Percentiles rank a stretch among this genome's conserved stretches.
Evolutionary conservation across 2,113 vertebrate genomes (phyloP).

Genomic region (Ochotona princeps): DNA sequence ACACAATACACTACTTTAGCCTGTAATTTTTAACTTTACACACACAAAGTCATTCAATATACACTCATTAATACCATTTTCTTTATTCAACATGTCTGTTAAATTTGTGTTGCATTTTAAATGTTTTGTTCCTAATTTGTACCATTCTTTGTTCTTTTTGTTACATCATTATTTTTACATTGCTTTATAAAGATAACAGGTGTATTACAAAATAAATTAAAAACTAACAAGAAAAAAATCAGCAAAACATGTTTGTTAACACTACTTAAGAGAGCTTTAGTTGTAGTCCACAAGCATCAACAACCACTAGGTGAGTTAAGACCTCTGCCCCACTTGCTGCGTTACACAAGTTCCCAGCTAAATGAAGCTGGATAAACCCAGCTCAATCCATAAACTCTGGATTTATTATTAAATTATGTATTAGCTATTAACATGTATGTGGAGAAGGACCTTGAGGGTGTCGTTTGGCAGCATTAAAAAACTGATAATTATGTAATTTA

Average conservation of each 20-base stretch:
- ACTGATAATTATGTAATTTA: background rate
- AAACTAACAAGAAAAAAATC: background rate
- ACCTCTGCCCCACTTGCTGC: background rate
- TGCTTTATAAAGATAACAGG: background rate
- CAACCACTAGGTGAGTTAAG: background rate
- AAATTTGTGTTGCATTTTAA: too few relatives aligned
- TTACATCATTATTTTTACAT: constrained; percentile 9
- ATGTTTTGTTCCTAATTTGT: background rate
- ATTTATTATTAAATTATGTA: background rate
- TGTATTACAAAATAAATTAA: background rate
- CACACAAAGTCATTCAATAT: background rate
- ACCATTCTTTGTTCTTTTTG: background rate
- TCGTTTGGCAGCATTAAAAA: background rate
- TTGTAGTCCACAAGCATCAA: background rate
- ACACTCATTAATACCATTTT: background rate
- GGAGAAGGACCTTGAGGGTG: too few relatives aligned
- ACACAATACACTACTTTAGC: background rate
- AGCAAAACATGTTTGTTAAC: background rate
- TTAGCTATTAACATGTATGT: background rate
- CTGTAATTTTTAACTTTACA: constrained; percentile 25
- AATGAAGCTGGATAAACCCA: background rate
- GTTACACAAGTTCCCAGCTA: background rate
- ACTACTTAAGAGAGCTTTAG: background rate
- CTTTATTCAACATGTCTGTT: background rate
- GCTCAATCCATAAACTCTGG: background rate